These are phyloP conservation scores for Heliothis virescens DNA, from an alignment of 1,140 invertebrate species.

Conservation along the genomic window DNA sequence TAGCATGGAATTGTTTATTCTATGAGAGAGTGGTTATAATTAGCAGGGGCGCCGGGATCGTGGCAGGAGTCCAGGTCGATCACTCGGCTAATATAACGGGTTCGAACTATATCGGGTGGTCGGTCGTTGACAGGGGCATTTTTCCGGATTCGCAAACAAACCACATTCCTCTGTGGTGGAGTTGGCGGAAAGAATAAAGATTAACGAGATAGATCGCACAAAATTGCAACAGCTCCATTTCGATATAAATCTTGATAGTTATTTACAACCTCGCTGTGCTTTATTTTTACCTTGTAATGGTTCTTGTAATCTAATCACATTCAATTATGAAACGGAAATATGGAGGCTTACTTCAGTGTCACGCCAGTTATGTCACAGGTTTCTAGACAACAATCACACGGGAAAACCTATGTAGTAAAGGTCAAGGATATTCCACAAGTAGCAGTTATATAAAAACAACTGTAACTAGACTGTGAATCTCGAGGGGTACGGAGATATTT, in stretches of 20 bases:
- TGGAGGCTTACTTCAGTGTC: not conserved
- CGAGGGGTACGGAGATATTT: not conserved
- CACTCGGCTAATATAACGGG: constrained; percentile 80
- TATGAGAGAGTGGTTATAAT: constrained; percentile 73
- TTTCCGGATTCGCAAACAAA: constrained; percentile 73
- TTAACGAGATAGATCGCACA: constrained; percentile 30
- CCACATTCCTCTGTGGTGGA: constrained; percentile 59
- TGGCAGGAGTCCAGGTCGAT: constrained; percentile 83
- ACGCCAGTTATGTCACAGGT: not conserved
- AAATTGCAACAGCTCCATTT: constrained; percentile 25
- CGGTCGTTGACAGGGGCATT: constrained; percentile 81
- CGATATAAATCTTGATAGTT: constrained; percentile 11
- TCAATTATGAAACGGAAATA: constrained; percentile 23
- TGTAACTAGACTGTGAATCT: not conserved
- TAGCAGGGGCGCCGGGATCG: constrained; percentile 68
- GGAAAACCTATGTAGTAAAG: constrained; percentile 13
- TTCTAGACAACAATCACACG: not conserved
- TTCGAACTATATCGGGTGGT: constrained; percentile 73
- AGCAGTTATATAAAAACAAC: not conserved
- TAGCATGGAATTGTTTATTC: constrained; percentile 70
- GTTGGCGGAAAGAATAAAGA: constrained; percentile 39
- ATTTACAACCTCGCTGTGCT: not conserved
- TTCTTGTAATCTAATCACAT: constrained; percentile 11
- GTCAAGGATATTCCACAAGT: not conserved
- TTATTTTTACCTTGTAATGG: constrained; percentile 1